Conservation (phyloP, 2,888 invertebrate species). For the Pyrrhosoma nymphula region DNA sequence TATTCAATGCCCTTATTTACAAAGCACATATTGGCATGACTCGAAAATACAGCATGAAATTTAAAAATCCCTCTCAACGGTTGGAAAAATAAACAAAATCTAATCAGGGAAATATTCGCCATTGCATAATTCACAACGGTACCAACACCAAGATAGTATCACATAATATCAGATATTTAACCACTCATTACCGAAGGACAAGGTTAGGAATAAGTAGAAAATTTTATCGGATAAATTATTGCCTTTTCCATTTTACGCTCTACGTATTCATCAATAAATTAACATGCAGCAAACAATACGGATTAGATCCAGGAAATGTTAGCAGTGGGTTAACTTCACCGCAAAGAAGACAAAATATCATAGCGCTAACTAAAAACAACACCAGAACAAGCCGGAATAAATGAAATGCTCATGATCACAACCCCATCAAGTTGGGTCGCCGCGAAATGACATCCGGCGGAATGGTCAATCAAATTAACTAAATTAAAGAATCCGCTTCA, state of each 20-base stretch:
- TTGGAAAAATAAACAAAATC: conserved; percentile 4
- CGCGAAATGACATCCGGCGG: not conserved
- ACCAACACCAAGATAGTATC: not conserved
- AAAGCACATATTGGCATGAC: not conserved
- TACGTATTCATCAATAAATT: not conserved
- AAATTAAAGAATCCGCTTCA: not conserved
- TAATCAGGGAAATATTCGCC: not conserved
- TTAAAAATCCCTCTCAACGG: not conserved
- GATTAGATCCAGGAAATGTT: not conserved
- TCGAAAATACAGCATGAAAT: not conserved
- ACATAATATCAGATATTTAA: not conserved
- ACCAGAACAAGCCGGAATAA: not conserved
- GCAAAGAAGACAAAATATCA: not conserved
- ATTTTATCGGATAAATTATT: not conserved
- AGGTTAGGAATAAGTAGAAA: not conserved
- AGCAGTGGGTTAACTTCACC: not conserved
- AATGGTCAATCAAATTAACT: not conserved
- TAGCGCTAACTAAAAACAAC: not conserved
- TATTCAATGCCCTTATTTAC: conserved; percentile 53
- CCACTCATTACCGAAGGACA: not conserved
- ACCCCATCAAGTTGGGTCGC: not conserved
- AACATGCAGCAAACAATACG: not conserved
- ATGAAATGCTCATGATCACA: not conserved
- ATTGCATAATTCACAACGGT: not conserved
- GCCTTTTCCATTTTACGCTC: not conserved